Percentiles rank a stretch among this genome's conserved stretches.
Evolutionary conservation across 2,888 invertebrate genomes (phyloP).

Genomic region (Limnephilus auricula): DNA sequence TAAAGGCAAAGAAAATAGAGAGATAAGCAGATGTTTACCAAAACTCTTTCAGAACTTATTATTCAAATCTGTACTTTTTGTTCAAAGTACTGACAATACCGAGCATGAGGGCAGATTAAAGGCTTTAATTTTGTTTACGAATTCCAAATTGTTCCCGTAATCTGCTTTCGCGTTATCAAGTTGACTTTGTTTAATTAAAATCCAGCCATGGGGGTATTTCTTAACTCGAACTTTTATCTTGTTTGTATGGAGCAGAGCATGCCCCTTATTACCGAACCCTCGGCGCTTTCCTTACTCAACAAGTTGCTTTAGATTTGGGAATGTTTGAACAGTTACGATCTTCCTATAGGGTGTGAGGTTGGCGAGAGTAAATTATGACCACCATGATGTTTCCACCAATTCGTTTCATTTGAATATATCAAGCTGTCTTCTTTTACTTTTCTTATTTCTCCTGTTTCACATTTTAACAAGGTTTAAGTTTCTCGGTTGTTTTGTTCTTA

Average conservation of each 20-base stretch:
- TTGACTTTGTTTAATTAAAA: constrained; percentile 54
- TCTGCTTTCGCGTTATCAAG: constrained; percentile 47
- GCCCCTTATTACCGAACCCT: constrained; percentile 8
- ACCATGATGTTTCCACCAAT: constrained; percentile 7
- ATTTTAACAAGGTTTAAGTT: background rate
- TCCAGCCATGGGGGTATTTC: constrained; percentile 45
- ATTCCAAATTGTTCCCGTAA: constrained; percentile 45
- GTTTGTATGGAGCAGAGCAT: constrained; percentile 42
- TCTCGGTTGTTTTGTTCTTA: background rate
- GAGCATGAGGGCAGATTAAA: constrained; percentile 43
- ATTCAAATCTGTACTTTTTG: constrained; percentile 45
- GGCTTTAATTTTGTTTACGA: constrained; percentile 43
- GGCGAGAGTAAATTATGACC: constrained; percentile 21
- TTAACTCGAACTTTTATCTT: constrained; percentile 52
- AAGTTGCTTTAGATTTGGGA: constrained; percentile 40
- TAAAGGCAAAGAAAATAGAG: constrained; percentile 26
- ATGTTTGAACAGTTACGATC: constrained; percentile 45
- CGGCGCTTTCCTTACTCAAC: constrained; percentile 37
- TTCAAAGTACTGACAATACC: constrained; percentile 39
- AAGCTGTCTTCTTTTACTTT: background rate
- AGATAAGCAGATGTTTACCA: constrained; percentile 43
- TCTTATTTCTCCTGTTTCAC: background rate
- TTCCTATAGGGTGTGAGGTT: background rate
- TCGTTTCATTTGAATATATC: background rate
- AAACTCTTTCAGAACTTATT: constrained; percentile 44